These are phyloP conservation scores for Drosophila subsilvestris DNA, from an alignment of 2,888 invertebrate genomes.

Conservation along the genomic window DNA sequence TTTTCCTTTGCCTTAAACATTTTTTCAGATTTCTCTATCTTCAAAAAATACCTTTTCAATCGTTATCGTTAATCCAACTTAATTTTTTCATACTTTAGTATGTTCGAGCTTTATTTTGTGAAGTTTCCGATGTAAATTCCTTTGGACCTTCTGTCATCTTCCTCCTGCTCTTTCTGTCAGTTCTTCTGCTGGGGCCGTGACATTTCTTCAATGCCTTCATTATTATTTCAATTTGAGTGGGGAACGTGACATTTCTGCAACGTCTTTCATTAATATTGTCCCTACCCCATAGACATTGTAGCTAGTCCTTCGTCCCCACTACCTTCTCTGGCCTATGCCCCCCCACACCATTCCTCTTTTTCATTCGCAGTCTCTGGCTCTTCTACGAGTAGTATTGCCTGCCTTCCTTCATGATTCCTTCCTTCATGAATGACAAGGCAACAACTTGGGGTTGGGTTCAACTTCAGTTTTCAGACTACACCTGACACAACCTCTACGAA, in stretches of 20 bases:
- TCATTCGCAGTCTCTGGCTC: conserved; percentile 9
- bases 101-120: conserved; percentile 13
- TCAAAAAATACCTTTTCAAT: conserved; percentile 12
- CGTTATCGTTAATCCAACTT: conserved; percentile 25
- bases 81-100: conserved; percentile 7
- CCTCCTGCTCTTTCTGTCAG: conserved; percentile 23
- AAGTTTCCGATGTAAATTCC: conserved; percentile 44
- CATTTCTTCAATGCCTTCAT: conserved; percentile 58
- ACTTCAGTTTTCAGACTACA: conserved; percentile 74
- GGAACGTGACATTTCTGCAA: conserved; percentile 76
- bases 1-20: conserved; percentile 4
- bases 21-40: not conserved
- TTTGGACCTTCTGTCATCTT: conserved; percentile 13
- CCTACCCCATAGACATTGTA: conserved; percentile 1
- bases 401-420: conserved; percentile 28
- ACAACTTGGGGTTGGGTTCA: conserved; percentile 51
- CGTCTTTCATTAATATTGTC: conserved; percentile 75
- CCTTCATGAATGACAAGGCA: conserved; percentile 50
- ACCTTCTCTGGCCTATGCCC: conserved; percentile 14
- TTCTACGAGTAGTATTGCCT: conserved; percentile 22
- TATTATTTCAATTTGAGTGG: conserved; percentile 69
- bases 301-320: conserved; percentile 1
- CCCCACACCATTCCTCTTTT: conserved; percentile 8
- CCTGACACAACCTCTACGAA: conserved; percentile 53
- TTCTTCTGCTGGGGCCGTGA: conserved; percentile 24